Percentiles rank a stretch among this genome's conserved stretches.
Conservation (phyloP, 2,888 invertebrate species). For the Cheilosia urbana region DNA sequence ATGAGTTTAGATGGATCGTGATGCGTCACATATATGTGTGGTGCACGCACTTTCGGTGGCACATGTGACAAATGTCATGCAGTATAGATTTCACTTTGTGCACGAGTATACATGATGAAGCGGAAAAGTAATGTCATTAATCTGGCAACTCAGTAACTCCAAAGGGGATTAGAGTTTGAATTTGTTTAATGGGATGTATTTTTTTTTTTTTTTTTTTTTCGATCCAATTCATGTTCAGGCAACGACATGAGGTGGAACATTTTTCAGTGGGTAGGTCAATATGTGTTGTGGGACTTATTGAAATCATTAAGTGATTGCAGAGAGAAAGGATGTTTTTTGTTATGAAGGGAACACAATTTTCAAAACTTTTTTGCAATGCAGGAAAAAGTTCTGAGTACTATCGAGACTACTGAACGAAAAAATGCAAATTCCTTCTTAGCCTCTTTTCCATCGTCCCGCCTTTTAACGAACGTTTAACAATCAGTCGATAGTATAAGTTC, state of each 20-base stretch:
- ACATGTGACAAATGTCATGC: constrained; percentile 16
- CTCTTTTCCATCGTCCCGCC: too few relatives aligned
- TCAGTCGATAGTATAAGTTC: too few relatives aligned
- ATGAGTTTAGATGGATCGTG: constrained; percentile 17
- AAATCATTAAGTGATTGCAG: too few relatives aligned
- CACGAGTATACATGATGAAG: neutral
- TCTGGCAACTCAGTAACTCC: neutral
- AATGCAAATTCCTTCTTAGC: too few relatives aligned
- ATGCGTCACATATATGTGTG: neutral
- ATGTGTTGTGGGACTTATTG: too few relatives aligned
- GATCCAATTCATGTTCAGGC: neutral
- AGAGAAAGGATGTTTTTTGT: too few relatives aligned
- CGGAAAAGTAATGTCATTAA: neutral
- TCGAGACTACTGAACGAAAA: too few relatives aligned
- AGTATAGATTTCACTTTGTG: constrained; percentile 7
- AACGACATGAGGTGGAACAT: neutral
- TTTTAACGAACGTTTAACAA: too few relatives aligned
- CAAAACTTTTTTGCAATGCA: too few relatives aligned
- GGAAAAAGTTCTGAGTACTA: too few relatives aligned
- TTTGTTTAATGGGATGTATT: neutral
- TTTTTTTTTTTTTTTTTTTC: too few relatives aligned
- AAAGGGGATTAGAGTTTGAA: neutral
- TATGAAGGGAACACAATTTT: too few relatives aligned
- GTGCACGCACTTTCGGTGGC: constrained; percentile 11
- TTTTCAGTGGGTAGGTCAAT: constrained; percentile 26